A percentile compares a stretch with the other conserved stretches of the same genome.
These are phyloP conservation scores for Crematogaster levior DNA, from an alignment of 2,888 invertebrate species.

Conservation along the genomic window DNA sequence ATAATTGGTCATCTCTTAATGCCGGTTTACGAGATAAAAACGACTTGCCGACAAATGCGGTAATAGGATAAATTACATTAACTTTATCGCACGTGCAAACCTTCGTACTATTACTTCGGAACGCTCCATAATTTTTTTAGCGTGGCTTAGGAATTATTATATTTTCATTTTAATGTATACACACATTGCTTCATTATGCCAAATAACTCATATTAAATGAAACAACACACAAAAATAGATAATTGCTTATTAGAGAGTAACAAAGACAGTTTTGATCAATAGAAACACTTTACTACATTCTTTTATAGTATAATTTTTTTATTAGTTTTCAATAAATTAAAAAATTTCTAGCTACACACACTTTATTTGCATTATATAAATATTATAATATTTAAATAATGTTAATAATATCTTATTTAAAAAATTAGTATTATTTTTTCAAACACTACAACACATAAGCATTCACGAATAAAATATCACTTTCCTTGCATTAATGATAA, in stretches of 20 bases:
- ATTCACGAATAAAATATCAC: neutral
- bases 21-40: constrained; percentile 48
- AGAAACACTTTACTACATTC: neutral
- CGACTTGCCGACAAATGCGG: constrained; percentile 41
- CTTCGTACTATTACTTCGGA: neutral
- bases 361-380: neutral
- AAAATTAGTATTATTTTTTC: neutral
- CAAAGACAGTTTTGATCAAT: neutral
- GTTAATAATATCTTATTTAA: neutral
- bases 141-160: neutral
- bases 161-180: neutral
- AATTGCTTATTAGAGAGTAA: too few relatives aligned
- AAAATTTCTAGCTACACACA: neutral
- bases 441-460: neutral
- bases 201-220: neutral
- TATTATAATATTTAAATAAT: neutral
- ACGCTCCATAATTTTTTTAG: constrained; percentile 6
- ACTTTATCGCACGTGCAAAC: constrained; percentile 29
- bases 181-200: neutral
- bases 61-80: constrained; percentile 51
- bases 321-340: neutral
- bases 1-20: constrained; percentile 50
- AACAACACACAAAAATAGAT: neutral
- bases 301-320: neutral
- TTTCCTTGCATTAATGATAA: neutral